A percentile compares a stretch with the other conserved stretches of the same genome.
phyloP scores from a whole-genome alignment of 2,797 vertebrate genomes.

The Pipistrellus pipistrellus region DNA sequence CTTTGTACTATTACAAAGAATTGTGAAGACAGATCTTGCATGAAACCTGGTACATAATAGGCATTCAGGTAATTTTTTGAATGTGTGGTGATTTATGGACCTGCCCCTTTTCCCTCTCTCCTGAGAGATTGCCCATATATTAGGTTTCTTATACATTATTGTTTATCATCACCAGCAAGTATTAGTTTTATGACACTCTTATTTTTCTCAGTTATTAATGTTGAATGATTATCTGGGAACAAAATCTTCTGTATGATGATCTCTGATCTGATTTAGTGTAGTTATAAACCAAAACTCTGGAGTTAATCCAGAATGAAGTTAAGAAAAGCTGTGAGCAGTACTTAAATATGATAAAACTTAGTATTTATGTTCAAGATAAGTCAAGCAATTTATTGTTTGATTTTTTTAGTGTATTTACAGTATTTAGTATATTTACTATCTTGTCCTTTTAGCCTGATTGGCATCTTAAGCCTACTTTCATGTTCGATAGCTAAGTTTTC shows the following conservation, averaged over 20 bases:
- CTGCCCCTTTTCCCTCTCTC: neutral
- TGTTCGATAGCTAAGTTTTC: slow-evolving; percentile 19
- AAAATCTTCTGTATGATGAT: slow-evolving; percentile 21
- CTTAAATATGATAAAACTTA: slow-evolving; percentile 13
- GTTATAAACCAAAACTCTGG: neutral
- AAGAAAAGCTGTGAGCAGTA: slow-evolving; percentile 11
- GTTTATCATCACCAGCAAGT: neutral
- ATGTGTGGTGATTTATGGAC: neutral
- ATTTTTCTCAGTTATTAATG: slow-evolving; percentile 42
- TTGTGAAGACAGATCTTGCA: neutral
- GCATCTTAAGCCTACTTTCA: neutral
- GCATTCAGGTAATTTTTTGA: neutral
- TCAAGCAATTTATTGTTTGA: neutral
- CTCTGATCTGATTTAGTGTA: neutral
- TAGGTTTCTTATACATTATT: neutral
- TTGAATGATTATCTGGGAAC: slow-evolving; percentile 9
- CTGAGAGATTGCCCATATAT: neutral
- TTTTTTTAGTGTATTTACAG: neutral
- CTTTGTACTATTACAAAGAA: slow-evolving; percentile 2
- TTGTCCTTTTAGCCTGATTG: neutral
- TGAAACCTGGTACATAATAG: slow-evolving; percentile 28
- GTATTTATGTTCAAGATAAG: neutral
- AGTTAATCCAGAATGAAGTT: slow-evolving; percentile 43
- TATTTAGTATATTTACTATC: neutral
- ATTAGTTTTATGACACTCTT: slow-evolving; percentile 28